Percentiles rank a stretch among this genome's conserved stretches.
Evolutionary conservation across 1,140 invertebrate genomes (phyloP).

Genomic region (Penaeus japonicus): DNA sequence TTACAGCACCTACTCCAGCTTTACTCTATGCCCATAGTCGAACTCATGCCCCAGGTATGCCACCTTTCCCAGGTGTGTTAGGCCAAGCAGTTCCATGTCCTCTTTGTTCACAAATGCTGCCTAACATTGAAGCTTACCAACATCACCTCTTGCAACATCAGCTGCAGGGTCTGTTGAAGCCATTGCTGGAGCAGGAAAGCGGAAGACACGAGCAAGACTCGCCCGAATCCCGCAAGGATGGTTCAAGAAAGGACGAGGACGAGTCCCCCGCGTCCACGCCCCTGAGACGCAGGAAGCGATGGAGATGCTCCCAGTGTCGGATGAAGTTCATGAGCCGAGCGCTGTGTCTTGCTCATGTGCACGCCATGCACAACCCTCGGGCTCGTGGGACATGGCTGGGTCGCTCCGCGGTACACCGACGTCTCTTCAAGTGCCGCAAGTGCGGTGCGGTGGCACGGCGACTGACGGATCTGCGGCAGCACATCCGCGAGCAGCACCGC

Average conservation of each 20-base stretch:
- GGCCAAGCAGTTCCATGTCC: conserved; percentile 68
- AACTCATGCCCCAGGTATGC: conserved; percentile 43
- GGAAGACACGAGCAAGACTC: neutral
- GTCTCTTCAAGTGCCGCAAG: conserved; percentile 70
- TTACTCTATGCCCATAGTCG: conserved; percentile 45
- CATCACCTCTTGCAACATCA: conserved; percentile 72
- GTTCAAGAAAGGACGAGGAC: neutral
- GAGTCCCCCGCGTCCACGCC: neutral
- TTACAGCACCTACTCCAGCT: conserved; percentile 46
- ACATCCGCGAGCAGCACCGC: conserved; percentile 68
- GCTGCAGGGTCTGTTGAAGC: conserved; percentile 67
- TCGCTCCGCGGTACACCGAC: conserved; percentile 37
- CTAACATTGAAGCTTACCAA: conserved; percentile 69
- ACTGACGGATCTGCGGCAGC: conserved; percentile 72
- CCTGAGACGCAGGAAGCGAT: conserved; percentile 45
- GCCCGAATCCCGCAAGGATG: neutral
- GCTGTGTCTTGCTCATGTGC: conserved; percentile 64
- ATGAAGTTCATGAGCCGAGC: conserved; percentile 64
- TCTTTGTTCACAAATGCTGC: conserved; percentile 70
- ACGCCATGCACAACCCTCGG: conserved; percentile 62
- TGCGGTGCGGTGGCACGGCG: conserved; percentile 73
- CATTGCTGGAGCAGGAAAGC: conserved; percentile 56
- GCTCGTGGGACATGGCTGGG: conserved; percentile 40
- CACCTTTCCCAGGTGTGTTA: conserved; percentile 16
- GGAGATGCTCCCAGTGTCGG: conserved; percentile 66